A percentile compares a stretch with the other conserved stretches of the same genome.
Evolutionary conservation across 2,888 invertebrate genomes (phyloP).

Genomic region (Cephus sareptanus): DNA sequence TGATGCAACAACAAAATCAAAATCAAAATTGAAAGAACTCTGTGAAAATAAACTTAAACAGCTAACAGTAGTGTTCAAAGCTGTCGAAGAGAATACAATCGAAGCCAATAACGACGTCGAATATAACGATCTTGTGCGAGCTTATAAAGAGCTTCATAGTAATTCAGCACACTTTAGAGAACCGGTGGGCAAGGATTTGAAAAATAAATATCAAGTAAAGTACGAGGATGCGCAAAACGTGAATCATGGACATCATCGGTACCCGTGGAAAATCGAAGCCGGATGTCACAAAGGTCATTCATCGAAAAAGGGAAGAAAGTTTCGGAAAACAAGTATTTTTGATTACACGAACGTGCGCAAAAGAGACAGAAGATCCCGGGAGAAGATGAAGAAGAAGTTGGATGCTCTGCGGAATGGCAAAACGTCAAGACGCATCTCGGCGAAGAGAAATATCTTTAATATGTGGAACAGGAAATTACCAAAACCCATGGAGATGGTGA

Average conservation of each 20-base stretch:
- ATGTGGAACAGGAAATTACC: background rate
- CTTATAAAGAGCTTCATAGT: background rate
- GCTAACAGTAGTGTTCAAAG: background rate
- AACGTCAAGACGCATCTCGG: background rate
- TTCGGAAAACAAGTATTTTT: background rate
- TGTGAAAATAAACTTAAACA: background rate
- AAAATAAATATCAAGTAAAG: background rate
- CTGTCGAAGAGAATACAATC: background rate
- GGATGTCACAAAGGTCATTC: background rate
- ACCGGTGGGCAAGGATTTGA: background rate
- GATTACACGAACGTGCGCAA: background rate
- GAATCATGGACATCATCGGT: background rate
- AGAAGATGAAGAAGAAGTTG: background rate
- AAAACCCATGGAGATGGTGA: background rate
- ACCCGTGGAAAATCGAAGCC: background rate
- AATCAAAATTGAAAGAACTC: background rate
- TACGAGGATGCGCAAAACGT: background rate
- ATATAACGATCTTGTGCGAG: background rate
- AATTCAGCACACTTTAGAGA: background rate
- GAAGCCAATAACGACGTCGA: background rate
- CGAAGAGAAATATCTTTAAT: background rate
- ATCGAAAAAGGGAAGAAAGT: background rate
- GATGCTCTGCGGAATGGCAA: background rate
- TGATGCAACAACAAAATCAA: background rate
- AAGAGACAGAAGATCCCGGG: background rate